Evolutionary conservation across 2,888 invertebrate genomes (phyloP), one percentile per base, ranked within the genome.

Genomic region (Hemaris fuciformis): DNA sequence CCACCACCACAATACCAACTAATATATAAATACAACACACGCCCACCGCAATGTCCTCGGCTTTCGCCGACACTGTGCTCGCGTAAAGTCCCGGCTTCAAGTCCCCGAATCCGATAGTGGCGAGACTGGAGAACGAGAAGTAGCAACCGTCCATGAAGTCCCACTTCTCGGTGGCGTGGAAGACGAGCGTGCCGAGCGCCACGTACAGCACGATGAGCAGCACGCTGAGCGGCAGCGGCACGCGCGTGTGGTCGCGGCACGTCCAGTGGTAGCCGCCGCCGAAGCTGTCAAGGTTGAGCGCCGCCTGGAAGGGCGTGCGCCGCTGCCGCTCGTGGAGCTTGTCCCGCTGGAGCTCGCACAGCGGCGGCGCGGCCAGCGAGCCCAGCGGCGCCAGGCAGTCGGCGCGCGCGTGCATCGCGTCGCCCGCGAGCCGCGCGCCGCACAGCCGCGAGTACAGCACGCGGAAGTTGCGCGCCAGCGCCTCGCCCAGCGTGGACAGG

Each of bases 131-230:
- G 85, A 96, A 96, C 74, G 96, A 96, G 81, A 96, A 96, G 83
- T 96, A 96, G 65, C 95, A 94, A 34, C 98, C 98, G 79, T 98
- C 98, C 60, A 98, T 93, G 43, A 97, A 94, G 64, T 95, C 96
- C 99, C 99, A 99, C 71, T 95, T 95, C 85, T 99, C 99, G 81
- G 98, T 96, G 60, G 96, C 94, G 65, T 97, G 96, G 87, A 99
- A 99, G 69, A 99, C 93, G 64, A 97, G 93, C 0, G 98, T 97
- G 13, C 99, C 99, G 38, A 97, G 95, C 63, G 96, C 96, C 75
- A 99, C 95, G 87, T 99, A 99, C 70, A 96, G 94, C 57, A 97
- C 93, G 76, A 99, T 95, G 46, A 99, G 95, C 70, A 97, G 91
- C 65, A 98, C 91, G 80, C 98, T 98, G 59, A 99, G 94, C 60